phyloP scores from a whole-genome alignment of 2,113 vertebrate species.

The Trematocara unimaculatum region DNA sequence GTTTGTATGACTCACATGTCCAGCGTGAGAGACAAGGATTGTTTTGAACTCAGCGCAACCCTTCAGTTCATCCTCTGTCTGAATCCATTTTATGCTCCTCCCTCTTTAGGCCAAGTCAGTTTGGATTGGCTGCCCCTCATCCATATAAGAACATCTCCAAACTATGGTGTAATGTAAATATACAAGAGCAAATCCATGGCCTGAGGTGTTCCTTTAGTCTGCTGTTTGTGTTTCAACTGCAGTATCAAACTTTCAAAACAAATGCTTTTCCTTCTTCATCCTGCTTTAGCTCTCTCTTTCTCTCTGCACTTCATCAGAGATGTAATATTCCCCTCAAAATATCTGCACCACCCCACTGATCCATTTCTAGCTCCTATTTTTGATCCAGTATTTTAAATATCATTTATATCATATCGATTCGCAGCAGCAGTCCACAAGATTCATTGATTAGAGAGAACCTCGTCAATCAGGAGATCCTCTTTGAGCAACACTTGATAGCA shows the following conservation, averaged over 20 bases:
- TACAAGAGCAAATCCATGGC: not conserved
- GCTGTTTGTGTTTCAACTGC: not conserved
- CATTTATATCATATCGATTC: fast-evolving
- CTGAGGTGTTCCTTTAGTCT: not conserved
- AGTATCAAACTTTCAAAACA: not conserved
- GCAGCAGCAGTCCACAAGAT: not conserved
- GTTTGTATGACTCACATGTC: not conserved
- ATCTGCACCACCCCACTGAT: not conserved
- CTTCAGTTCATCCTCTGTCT: not conserved
- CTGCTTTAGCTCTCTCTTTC: not conserved
- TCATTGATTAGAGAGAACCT: not conserved
- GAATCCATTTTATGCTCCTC: not conserved
- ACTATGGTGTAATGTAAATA: not conserved
- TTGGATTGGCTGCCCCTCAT: not conserved
- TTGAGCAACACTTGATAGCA: not conserved
- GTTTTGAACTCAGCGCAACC: not conserved
- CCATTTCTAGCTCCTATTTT: not conserved
- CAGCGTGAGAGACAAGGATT: not conserved
- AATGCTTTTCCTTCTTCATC: not conserved
- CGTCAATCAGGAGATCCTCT: not conserved
- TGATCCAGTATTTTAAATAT: not conserved
- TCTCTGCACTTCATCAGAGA: not conserved
- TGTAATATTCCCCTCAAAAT: not conserved
- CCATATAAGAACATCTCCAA: not conserved
- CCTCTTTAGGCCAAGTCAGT: not conserved